phyloP scores from a whole-genome alignment of 2,113 vertebrate genomes.

The Tenebrosternarchus preto region DNA sequence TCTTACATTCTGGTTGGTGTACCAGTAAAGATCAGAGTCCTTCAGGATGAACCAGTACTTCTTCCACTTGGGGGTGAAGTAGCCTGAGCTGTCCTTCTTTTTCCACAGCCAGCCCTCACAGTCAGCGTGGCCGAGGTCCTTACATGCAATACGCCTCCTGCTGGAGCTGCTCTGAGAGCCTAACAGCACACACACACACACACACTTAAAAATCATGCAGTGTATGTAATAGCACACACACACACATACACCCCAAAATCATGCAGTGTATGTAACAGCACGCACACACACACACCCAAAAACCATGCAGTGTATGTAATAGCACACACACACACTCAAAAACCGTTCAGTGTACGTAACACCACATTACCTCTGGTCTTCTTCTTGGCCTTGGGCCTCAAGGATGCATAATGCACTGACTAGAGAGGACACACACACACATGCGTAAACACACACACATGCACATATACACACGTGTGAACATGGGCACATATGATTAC shows the following conservation, averaged over 20 bases:
- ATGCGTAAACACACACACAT: constrained; percentile 31
- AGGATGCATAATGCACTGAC: constrained; percentile 81
- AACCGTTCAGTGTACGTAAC: background rate
- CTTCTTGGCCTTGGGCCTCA: constrained; percentile 82
- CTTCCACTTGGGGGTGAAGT: constrained; percentile 85
- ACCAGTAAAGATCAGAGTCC: constrained; percentile 84
- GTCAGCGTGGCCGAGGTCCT: constrained; percentile 80
- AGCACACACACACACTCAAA: background rate
- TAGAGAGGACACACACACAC: constrained; percentile 58
- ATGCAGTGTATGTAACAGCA: too few relatives aligned
- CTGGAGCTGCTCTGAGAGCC: constrained; percentile 77
- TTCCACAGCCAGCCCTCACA: constrained; percentile 86
- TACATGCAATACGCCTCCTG: constrained; percentile 79
- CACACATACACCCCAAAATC: too few relatives aligned
- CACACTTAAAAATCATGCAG: constrained; percentile 2
- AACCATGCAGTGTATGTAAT: too few relatives aligned
- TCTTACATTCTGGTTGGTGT: constrained; percentile 83
- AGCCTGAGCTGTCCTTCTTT: constrained; percentile 80
- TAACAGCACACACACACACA: constrained; percentile 25
- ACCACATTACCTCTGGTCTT: constrained; percentile 84
- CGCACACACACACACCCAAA: too few relatives aligned
- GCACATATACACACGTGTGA: constrained; percentile 24
- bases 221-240: background rate
- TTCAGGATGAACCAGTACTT: constrained; percentile 86
- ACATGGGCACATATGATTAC: too few relatives aligned